Percentiles rank a stretch among this genome's conserved stretches.
Conservation (phyloP, 2,888 invertebrate species). For the Chrysolina americana region DNA sequence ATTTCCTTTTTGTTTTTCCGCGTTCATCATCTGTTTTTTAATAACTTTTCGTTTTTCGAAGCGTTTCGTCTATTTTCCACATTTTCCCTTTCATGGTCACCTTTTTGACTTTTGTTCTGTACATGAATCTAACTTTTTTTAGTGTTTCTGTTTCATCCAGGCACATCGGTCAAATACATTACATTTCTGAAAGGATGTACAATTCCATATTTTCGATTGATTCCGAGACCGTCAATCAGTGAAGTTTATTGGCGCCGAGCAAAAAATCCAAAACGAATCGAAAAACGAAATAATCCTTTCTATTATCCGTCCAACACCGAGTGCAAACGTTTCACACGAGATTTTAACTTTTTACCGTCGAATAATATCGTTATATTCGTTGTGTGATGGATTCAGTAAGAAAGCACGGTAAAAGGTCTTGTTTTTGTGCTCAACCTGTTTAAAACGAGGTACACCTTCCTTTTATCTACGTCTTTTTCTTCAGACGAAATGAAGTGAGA, state of each 20-base stretch:
- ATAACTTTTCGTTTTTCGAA: too few relatives aligned
- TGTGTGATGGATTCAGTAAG: constrained; percentile 23
- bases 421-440: constrained; percentile 41
- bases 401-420: constrained; percentile 38
- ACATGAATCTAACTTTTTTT: too few relatives aligned
- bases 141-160: too few relatives aligned
- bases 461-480: constrained; percentile 37
- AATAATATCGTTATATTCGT: constrained; percentile 15
- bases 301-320: neutral
- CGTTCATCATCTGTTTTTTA: too few relatives aligned
- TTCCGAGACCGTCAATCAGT: too few relatives aligned
- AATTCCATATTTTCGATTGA: too few relatives aligned
- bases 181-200: too few relatives aligned
- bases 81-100: too few relatives aligned
- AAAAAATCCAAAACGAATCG: constrained; percentile 7
- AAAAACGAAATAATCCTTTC: neutral
- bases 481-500: constrained; percentile 38
- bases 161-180: too few relatives aligned
- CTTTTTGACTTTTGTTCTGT: too few relatives aligned
- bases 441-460: constrained; percentile 39
- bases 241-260: neutral
- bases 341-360: constrained; percentile 16
- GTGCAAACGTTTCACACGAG: constrained; percentile 26
- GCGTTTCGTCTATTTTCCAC: too few relatives aligned
- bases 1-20: too few relatives aligned